A percentile compares a stretch with the other conserved stretches of the same genome.
Evolutionary conservation across 2,113 vertebrate genomes (phyloP).

Genomic region (Gasterosteus nipponicus): DNA sequence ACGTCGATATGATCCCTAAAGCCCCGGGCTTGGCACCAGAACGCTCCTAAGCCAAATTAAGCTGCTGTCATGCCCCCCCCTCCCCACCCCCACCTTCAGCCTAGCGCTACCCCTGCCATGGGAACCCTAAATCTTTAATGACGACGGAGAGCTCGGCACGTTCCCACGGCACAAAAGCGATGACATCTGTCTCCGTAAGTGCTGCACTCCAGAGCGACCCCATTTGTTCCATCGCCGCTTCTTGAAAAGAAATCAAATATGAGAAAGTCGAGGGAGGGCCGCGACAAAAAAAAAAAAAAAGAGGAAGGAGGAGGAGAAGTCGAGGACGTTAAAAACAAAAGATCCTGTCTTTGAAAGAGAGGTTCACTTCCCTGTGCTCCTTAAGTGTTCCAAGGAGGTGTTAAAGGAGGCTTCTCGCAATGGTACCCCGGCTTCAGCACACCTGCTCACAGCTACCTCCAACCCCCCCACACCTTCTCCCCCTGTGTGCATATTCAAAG

Average conservation of each 20-base stretch:
- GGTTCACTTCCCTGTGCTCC: slow-evolving; percentile 63
- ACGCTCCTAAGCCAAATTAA: slow-evolving; percentile 81
- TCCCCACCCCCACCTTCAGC: slow-evolving; percentile 74
- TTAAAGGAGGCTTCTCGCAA: slow-evolving; percentile 51
- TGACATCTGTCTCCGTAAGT: slow-evolving; percentile 83
- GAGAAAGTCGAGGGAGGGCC: slow-evolving; percentile 68
- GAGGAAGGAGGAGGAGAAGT: slow-evolving; percentile 59
- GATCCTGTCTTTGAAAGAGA: slow-evolving; percentile 65
- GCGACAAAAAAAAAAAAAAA: slow-evolving; percentile 22
- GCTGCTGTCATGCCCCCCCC: slow-evolving; percentile 75
- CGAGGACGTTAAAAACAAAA: slow-evolving; percentile 74
- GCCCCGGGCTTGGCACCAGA: slow-evolving; percentile 76
- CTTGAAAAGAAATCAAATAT: slow-evolving; percentile 80
- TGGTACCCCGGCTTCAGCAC: slow-evolving; percentile 44
- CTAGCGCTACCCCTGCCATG: slow-evolving; percentile 72
- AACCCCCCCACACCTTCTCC: background rate
- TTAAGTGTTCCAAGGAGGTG: slow-evolving; percentile 70
- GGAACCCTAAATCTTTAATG: slow-evolving; percentile 86
- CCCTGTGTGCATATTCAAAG: background rate
- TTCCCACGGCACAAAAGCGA: slow-evolving; percentile 80
- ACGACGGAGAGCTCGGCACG: slow-evolving; percentile 73
- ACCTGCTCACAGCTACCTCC: slow-evolving; percentile 58
- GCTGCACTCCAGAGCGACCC: slow-evolving; percentile 76
- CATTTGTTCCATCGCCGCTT: slow-evolving; percentile 77
- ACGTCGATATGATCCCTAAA: slow-evolving; percentile 80